A percentile compares a stretch with the other conserved stretches of the same genome.
These are phyloP conservation scores for Magallana gigas DNA, from an alignment of 1,140 invertebrate genomes.

Conservation along the genomic window DNA sequence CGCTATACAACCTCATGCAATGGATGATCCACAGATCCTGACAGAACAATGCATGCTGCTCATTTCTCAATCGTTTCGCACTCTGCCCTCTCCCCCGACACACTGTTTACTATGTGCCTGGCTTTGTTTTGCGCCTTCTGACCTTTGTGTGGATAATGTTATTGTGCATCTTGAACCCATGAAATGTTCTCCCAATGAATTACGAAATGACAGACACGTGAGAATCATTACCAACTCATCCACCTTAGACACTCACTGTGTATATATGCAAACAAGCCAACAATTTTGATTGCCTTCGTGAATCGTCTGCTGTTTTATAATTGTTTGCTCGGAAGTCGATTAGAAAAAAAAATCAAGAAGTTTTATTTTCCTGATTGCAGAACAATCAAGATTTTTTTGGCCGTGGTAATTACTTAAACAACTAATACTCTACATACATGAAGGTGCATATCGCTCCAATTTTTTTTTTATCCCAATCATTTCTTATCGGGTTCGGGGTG, in stretches of 20 bases:
- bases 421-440: neutral
- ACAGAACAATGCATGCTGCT: neutral
- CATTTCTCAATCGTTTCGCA: constrained; percentile 12
- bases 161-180: constrained; percentile 12
- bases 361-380: neutral
- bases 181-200: neutral
- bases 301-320: neutral
- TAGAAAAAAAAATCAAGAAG: neutral
- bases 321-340: neutral
- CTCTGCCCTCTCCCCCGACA: too few relatives aligned
- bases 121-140: neutral
- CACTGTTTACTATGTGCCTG: too few relatives aligned
- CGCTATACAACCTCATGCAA: constrained; percentile 2
- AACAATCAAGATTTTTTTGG: neutral
- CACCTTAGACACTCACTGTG: neutral
- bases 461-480: neutral
- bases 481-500: neutral
- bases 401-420: neutral
- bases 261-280: neutral
- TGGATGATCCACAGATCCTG: neutral
- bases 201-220: constrained; percentile 24
- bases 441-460: neutral
- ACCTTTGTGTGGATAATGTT: neutral
- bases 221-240: constrained; percentile 2
- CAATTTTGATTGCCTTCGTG: neutral